A percentile compares a stretch with the other conserved stretches of the same genome.
These are phyloP conservation scores for Cotesia vestalis DNA, from an alignment of 1,140 invertebrate genomes.

Conservation along the genomic window DNA sequence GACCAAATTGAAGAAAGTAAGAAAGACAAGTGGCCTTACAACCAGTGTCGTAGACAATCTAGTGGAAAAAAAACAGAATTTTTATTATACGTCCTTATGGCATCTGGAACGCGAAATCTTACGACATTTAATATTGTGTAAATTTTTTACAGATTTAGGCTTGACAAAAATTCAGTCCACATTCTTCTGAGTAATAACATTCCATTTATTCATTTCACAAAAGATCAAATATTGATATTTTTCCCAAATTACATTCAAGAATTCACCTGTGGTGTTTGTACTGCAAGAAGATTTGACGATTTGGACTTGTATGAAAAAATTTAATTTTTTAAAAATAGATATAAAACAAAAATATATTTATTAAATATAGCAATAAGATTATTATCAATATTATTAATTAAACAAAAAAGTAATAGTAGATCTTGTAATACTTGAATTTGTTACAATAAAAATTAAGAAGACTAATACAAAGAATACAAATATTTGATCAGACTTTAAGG, in stretches of 20 bases:
- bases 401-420: not conserved
- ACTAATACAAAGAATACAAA: not conserved
- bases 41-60: conserved; percentile 50
- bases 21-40: conserved; percentile 55
- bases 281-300: conserved; percentile 40
- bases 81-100: too few relatives aligned
- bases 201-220: conserved; percentile 59
- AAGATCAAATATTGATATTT: conserved; percentile 59
- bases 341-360: conserved; percentile 4
- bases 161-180: conserved; percentile 54
- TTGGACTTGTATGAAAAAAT: conserved; percentile 49
- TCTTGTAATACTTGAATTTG: not conserved
- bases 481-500: not conserved
- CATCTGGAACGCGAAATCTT: too few relatives aligned
- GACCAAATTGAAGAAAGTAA: conserved; percentile 53
- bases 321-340: conserved; percentile 25
- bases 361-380: conserved; percentile 18
- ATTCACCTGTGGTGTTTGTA: conserved; percentile 60
- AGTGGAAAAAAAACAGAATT: conserved; percentile 20
- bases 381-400: conserved; percentile 2
- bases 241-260: conserved; percentile 61
- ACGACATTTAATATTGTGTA: conserved; percentile 19
- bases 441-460: not conserved
- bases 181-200: conserved; percentile 54
- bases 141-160: conserved; percentile 52